Percentiles rank a stretch among this genome's conserved stretches.
phyloP scores from a whole-genome alignment of 2,113 vertebrate genomes.

The Columbina picui region DNA sequence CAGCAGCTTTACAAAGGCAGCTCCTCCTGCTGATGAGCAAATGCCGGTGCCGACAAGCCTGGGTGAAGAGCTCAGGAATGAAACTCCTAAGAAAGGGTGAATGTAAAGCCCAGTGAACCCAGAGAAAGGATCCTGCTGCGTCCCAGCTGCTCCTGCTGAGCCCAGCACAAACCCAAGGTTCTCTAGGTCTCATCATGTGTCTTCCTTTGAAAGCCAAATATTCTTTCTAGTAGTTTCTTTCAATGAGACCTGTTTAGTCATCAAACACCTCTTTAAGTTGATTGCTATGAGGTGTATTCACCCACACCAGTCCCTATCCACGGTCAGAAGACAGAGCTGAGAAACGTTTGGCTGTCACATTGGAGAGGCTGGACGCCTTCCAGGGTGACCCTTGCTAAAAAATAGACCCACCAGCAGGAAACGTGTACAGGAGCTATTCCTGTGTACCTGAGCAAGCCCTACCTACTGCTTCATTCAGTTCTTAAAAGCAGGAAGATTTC shows the following conservation, averaged over 20 bases:
- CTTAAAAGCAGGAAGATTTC: not conserved
- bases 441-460: not conserved
- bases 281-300: not conserved
- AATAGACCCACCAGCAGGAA: not conserved
- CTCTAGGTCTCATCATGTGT: fast-evolving
- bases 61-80: not conserved
- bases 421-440: not conserved
- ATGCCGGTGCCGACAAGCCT: not conserved
- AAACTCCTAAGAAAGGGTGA: not conserved
- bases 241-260: not conserved
- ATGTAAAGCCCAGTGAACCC: not conserved
- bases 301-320: not conserved
- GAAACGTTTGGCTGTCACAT: not conserved
- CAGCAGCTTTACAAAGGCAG: not conserved
- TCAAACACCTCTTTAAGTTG: not conserved
- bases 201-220: not conserved
- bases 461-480: not conserved
- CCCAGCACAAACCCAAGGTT: not conserved
- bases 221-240: not conserved
- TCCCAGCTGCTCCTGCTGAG: not conserved
- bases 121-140: not conserved
- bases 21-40: not conserved
- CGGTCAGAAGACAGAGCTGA: not conserved
- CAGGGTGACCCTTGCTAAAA: not conserved
- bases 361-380: not conserved